Evolutionary conservation across 2,888 invertebrate genomes (phyloP).

Genomic region (Xanthorhoe spadicearia): DNA sequence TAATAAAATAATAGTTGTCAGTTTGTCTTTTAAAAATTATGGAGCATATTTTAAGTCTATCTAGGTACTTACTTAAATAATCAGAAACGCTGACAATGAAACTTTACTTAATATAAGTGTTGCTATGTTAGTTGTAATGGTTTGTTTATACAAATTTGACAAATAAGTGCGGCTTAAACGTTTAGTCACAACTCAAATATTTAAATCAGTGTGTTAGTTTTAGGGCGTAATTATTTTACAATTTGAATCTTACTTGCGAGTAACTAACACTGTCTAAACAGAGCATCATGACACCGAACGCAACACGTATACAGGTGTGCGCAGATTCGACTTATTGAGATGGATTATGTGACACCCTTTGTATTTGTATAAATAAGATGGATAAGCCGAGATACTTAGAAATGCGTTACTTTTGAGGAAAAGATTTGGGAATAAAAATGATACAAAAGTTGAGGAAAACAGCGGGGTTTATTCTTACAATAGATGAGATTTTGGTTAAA

Average conservation of each 20-base stretch:
- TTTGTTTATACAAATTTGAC: too few relatives aligned
- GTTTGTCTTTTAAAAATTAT: neutral
- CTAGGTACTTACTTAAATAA: too few relatives aligned
- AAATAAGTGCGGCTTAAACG: too few relatives aligned
- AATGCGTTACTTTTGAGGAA: constrained; percentile 31
- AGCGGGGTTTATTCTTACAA: neutral
- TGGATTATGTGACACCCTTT: constrained; percentile 43
- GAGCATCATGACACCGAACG: constrained; percentile 19
- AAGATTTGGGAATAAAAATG: constrained; percentile 28
- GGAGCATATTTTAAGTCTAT: too few relatives aligned
- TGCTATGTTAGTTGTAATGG: too few relatives aligned
- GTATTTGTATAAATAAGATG: constrained; percentile 43
- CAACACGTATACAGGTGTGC: constrained; percentile 32
- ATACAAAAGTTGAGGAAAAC: constrained; percentile 12
- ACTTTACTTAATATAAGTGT: too few relatives aligned
- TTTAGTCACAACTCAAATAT: too few relatives aligned
- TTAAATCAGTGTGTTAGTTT: too few relatives aligned
- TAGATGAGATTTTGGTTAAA: neutral
- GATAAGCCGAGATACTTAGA: constrained; percentile 41
- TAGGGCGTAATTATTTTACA: too few relatives aligned
- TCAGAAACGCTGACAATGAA: too few relatives aligned
- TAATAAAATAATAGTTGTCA: neutral
- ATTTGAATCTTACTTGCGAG: neutral
- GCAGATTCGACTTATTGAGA: constrained; percentile 41
- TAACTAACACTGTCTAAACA: constrained; percentile 17